A percentile compares a stretch with the other conserved stretches of the same genome.
phyloP scores from a whole-genome alignment of 2,888 invertebrate species.

The Craniophora ligustri region DNA sequence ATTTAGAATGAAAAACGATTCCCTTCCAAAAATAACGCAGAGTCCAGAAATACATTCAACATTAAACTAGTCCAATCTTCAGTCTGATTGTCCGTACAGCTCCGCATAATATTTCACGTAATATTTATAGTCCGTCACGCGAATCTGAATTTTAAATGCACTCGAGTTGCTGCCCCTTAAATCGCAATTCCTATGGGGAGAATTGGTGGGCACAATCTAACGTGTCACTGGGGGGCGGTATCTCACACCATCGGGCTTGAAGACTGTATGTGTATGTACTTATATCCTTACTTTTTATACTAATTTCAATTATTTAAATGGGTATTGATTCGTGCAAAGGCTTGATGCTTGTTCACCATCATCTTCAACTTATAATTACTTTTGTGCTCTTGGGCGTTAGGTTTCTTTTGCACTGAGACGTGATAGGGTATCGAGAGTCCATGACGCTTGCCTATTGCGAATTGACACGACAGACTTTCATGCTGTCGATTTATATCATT shows the following conservation, averaged over 20 bases:
- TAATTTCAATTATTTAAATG: conserved; percentile 19
- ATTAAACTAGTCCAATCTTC: background rate
- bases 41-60: background rate
- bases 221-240: conserved; percentile 40
- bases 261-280: background rate
- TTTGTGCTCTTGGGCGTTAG: too few relatives aligned
- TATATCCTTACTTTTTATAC: background rate
- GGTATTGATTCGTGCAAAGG: too few relatives aligned
- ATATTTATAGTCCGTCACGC: conserved; percentile 16
- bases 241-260: conserved; percentile 28
- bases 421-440: too few relatives aligned
- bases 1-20: too few relatives aligned
- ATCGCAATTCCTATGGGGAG: conserved; percentile 44
- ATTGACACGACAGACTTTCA: too few relatives aligned
- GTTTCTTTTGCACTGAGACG: too few relatives aligned
- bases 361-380: too few relatives aligned
- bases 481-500: too few relatives aligned
- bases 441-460: too few relatives aligned
- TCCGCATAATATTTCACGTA: conserved; percentile 4
- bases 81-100: background rate
- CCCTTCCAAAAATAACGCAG: too few relatives aligned
- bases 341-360: too few relatives aligned
- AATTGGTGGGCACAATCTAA: conserved; percentile 51
- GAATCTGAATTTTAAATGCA: conserved; percentile 45
- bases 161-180: conserved; percentile 39